These are phyloP conservation scores for Xestia c-nigrum DNA, from an alignment of 2,888 invertebrate species.

Conservation along the genomic window DNA sequence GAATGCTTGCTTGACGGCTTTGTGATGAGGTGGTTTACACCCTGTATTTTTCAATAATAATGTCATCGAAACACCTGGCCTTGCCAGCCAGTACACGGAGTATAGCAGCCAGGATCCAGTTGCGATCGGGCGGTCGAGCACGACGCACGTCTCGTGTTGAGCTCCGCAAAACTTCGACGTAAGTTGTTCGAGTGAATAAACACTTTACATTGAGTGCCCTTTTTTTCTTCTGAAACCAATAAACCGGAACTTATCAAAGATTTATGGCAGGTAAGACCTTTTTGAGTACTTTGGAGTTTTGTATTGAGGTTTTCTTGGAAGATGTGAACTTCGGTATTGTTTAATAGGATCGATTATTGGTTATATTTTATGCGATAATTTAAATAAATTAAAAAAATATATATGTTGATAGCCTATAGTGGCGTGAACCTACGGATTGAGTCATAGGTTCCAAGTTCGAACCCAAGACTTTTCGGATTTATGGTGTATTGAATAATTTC, in stretches of 20 bases:
- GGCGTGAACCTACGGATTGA: no score
- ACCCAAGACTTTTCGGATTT: no score
- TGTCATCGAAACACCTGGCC: slow-evolving; percentile 53
- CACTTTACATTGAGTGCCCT: slow-evolving; percentile 59
- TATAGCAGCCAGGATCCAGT: slow-evolving; percentile 52
- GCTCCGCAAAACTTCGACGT: slow-evolving; percentile 53
- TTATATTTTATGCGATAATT: slow-evolving; percentile 20
- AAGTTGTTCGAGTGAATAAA: slow-evolving; percentile 56
- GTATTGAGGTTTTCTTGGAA: slow-evolving; percentile 23
- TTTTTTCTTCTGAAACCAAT: slow-evolving; percentile 45
- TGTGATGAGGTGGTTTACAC: no score
- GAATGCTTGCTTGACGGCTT: no score
- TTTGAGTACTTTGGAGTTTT: slow-evolving; percentile 46
- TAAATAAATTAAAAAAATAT: background rate
- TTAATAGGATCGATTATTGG: slow-evolving; percentile 4
- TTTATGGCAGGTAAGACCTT: slow-evolving; percentile 64
- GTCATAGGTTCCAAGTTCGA: no score
- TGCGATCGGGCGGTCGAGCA: slow-evolving; percentile 40
- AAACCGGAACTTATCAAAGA: slow-evolving; percentile 51
- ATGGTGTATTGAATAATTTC: no score
- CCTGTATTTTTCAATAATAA: slow-evolving; percentile 26
- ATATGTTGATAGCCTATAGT: no score
- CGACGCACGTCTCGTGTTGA: slow-evolving; percentile 44
- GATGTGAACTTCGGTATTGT: slow-evolving; percentile 19
- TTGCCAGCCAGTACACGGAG: slow-evolving; percentile 35